These are phyloP conservation scores for Balearica regulorum DNA, from an alignment of 2,797 vertebrate genomes.

Conservation along the genomic window DNA sequence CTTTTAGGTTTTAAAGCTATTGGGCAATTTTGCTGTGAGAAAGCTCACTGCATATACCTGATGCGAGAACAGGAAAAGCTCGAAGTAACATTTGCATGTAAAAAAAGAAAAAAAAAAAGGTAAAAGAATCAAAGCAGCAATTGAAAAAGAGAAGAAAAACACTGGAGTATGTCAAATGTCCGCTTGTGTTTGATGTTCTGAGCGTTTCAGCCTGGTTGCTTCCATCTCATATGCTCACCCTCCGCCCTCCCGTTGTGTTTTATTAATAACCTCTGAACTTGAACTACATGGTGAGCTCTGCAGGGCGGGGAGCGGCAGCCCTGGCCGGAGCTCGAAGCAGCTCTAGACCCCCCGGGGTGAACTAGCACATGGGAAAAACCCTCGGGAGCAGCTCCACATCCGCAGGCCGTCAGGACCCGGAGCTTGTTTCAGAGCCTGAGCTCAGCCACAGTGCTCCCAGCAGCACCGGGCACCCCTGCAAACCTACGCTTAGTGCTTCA, in stretches of 20 bases:
- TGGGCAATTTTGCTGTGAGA: neutral
- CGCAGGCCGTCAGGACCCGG: rapidly evolving
- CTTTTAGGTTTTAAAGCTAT: neutral
- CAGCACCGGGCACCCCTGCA: rapidly evolving
- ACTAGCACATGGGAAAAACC: neutral
- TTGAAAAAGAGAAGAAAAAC: neutral
- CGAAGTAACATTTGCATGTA: neutral
- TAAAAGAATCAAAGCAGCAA: neutral
- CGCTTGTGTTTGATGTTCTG: neutral
- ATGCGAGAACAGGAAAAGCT: neutral
- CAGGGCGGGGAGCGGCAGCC: neutral
- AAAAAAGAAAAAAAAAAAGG: neutral
- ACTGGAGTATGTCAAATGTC: neutral
- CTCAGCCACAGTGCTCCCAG: rapidly evolving
- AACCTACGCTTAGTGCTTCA: rapidly evolving
- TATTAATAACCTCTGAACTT: neutral
- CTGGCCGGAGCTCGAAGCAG: rapidly evolving
- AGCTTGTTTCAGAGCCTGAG: neutral
- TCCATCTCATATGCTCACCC: neutral
- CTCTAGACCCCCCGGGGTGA: neutral
- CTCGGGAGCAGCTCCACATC: neutral
- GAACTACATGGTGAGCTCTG: neutral
- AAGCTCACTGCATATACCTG: neutral
- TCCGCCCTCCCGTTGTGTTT: neutral
- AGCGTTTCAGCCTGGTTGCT: neutral